Base-by-base conservation (phyloP, 2,113 vertebrate genomes). In the Scytalopus superciliaris region DNA sequence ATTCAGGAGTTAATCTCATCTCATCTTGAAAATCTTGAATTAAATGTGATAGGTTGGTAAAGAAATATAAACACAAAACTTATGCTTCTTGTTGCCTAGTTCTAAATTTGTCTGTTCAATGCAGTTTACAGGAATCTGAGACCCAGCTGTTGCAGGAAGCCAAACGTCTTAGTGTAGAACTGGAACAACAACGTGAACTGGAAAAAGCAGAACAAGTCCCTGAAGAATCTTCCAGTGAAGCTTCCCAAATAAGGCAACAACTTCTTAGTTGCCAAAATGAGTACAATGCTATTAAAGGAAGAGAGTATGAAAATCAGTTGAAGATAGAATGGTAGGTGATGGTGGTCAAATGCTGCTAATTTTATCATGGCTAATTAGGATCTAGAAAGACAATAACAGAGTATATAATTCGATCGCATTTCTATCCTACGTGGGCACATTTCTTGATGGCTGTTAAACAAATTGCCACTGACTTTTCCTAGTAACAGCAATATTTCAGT, bases 71-170 rank as follows among this genome's bases (percentile, higher is more conserved):
- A 69, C 44, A 50, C 6, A 67, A 82, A 66, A 9, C 27, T 73
- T 64, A 37, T 50, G 44, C 31, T 56, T 59, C 22, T 35, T 18
- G 16, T 33, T 50, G 82, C 52, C 90, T 55, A 60, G 39, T 70
- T 75, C 83, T 90, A 50, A 84, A 10, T 55, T 31, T 62, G 84
- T 95, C 45, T 74, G 1, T 90, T 88, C 64, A 40, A 78, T 80
- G 31, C 79, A 99, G 99, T 74, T 97, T 98, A 30, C 99, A 99
- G 87, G 98, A 99, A 84, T 98, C 98, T 18, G 98, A 99, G 97
- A 87, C 98, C 52, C 96, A 97, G 28, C 97, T 99, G 92, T 93
- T 99, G 47, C 97, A 98, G 94, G 97, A 99, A 80, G 99, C 98
- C n/a, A 98, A 98, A 84, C 83, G 45, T 27, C 97, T 97, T 69